Base-by-base conservation (phyloP, 2,888 invertebrate species). In the Drosophila helvetica region DNA sequence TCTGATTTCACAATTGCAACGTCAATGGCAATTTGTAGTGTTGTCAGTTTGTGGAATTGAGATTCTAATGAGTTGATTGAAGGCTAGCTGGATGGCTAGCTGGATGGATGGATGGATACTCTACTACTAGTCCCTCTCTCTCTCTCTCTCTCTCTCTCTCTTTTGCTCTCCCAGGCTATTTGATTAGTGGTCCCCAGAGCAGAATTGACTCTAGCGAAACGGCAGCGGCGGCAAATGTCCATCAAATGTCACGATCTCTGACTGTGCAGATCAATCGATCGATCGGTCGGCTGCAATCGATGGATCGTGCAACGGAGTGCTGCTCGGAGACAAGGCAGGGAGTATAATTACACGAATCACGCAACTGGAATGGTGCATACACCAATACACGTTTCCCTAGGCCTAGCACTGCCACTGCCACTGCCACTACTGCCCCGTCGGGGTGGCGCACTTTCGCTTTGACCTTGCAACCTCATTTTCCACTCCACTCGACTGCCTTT, bases 161-260 rank as follows among this genome's bases (percentile, higher is more conserved):
- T 22, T 22, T 22, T 22, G 43, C 42, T 54, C 65, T 73, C 46
- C 25, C 54, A 54, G 73, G 68, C 86, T 82, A 86, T 81, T 81
- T 81, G 81, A 83, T 81, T 81, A 80, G 84, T 74, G 69, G 82
- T 79, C 80, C 80, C 82, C 86, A 65, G 74, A 75, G 82, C 70
- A 52, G 30, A 51, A 38, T 56, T 27, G 25, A 45, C 47, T 30
- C 25, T 67, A 57, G 61, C 64, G 61, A 66, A 81, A 89, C 90
- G 58, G 89, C 89, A 89, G 90, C 88, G 88, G 80, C 90, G 81
- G 88, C 87, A 89, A 90, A 86, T 76, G 90, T 90, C 90, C 78
- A 90, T 90, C 90, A 90, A 90, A 79, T 89, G 90, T 89, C 90
- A 90, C 83, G 87, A 85, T 88, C 72, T 88, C 67, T 78, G 68